Percentiles rank a stretch among this genome's conserved stretches.
These are phyloP conservation scores for Catocala nupta DNA, from an alignment of 2,888 invertebrate genomes.

Conservation along the genomic window DNA sequence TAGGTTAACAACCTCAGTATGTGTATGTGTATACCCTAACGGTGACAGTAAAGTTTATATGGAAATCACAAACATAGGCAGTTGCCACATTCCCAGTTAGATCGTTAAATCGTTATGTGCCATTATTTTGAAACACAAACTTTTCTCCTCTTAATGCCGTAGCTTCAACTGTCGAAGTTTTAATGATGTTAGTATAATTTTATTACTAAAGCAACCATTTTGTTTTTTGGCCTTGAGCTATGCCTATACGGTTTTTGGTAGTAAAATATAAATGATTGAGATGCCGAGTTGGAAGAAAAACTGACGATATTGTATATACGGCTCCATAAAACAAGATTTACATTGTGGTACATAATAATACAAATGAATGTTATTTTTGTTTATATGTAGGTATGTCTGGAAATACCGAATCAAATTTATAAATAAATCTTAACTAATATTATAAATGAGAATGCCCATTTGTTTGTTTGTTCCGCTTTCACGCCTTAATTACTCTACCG, in stretches of 20 bases:
- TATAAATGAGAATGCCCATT: too few species aligned
- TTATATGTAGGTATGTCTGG: too few species aligned
- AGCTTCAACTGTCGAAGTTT: slow-evolving; percentile 49
- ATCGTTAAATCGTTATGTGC: slow-evolving; percentile 42
- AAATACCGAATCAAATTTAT: too few species aligned
- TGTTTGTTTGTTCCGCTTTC: too few species aligned
- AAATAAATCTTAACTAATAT: too few species aligned
- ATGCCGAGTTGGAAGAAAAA: slow-evolving; percentile 19
- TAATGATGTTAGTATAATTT: slow-evolving; percentile 58
- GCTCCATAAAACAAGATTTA: slow-evolving; percentile 1
- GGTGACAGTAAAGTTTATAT: slow-evolving; percentile 12
- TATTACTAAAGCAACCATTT: slow-evolving; percentile 45
- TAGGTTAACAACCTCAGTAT: too few species aligned
- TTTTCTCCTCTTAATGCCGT: slow-evolving; percentile 39
- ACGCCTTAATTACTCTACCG: too few species aligned
- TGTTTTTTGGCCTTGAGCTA: slow-evolving; percentile 55
- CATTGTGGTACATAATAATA: not conserved
- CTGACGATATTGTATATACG: slow-evolving; percentile 2
- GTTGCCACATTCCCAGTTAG: slow-evolving; percentile 25
- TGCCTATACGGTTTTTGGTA: slow-evolving; percentile 23
- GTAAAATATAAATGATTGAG: slow-evolving; percentile 29
- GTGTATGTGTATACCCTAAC: too few species aligned
- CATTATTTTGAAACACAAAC: slow-evolving; percentile 43
- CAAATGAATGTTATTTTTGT: too few species aligned
- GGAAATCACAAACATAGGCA: slow-evolving; percentile 22